phyloP scores from a whole-genome alignment of 2,797 vertebrate genomes.

The Manis javanica region DNA sequence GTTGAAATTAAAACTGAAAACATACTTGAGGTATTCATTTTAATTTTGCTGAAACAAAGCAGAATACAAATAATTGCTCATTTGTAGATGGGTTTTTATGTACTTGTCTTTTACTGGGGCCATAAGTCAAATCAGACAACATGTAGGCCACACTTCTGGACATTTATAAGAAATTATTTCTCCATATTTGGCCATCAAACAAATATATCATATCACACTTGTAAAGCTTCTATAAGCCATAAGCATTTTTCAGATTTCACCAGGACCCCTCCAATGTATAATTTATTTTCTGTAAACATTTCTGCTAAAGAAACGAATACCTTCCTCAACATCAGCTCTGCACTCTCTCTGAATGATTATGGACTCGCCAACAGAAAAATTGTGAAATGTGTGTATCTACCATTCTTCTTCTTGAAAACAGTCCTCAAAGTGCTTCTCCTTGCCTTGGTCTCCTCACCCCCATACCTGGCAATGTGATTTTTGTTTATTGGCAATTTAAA shows the following conservation, averaged over 20 bases:
- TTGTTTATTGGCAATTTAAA: conserved; percentile 94
- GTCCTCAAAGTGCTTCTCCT: conserved; percentile 94
- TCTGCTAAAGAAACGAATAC: conserved; percentile 83
- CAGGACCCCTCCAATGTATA: conserved; percentile 80
- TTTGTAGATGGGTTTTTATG: conserved; percentile 78
- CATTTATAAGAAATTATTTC: conserved; percentile 84
- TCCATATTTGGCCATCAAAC: conserved; percentile 83
- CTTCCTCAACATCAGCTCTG: conserved; percentile 78
- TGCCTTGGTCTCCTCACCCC: conserved; percentile 92
- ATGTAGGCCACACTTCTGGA: conserved; percentile 80
- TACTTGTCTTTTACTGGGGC: conserved; percentile 74
- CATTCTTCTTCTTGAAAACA: conserved; percentile 91
- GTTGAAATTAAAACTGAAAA: conserved; percentile 66
- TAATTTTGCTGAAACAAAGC: conserved; percentile 80
- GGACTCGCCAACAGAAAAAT: conserved; percentile 77
- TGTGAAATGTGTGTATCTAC: conserved; percentile 81
- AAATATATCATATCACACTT: conserved; percentile 80
- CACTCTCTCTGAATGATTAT: conserved; percentile 79
- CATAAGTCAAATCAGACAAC: conserved; percentile 81
- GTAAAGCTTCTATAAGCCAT: conserved; percentile 79
- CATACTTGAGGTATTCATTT: conserved; percentile 69
- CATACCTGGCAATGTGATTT: conserved; percentile 94
- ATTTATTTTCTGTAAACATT: conserved; percentile 83
- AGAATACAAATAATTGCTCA: conserved; percentile 74
- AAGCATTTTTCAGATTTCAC: conserved; percentile 81